Base-by-base conservation (phyloP, 2,888 invertebrate species). In the Erpobdella octoculata region DNA sequence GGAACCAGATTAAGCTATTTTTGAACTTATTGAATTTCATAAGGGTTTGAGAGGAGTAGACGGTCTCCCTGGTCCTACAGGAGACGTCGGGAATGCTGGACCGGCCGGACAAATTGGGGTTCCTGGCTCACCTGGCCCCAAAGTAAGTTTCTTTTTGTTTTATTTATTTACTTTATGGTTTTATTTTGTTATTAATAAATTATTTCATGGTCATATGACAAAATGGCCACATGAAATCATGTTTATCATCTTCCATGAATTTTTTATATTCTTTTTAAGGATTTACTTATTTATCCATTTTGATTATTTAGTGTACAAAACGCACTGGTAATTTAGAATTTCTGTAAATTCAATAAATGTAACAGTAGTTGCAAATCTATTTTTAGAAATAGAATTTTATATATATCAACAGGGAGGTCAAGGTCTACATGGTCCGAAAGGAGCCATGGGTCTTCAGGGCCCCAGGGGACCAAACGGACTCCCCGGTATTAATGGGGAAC, bases 1-100 rank as follows among this genome's bases (percentile, higher is more conserved):
- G 31, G 28, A 33, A 2, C 21, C 41, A 62, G 41, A n/a, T 37
- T 67, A 36, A 41, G 31, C 48, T 67, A 36, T 67, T 67, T 41
- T 18, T 46, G 9, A 21, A 12, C n/a, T 36, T 64, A n/a, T 9
- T 15, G 9, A 53, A 28, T 12, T n/a, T 4, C 59, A 59, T 35
- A 69, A 74, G 73, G 76, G 76, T 41, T 71, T 74, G 64, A 62
- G 76, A 28, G 76, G 76, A 48, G 75, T 75, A 0, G 77, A 77
- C 53, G 76, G 76, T 12, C 41, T 73, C 15, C 73, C 75, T 15
- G 76, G 76, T 21, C 71, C 71, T 12, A 15, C 74, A 9, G 76
- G 76, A 12, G 38, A 76, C 9, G 53, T 71, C 1, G 76, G 76
- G 15, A 61, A 70, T 35, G 65, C 74, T 25, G 77, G 77, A 21